Evolutionary conservation across 2,797 vertebrate genomes (phyloP), one percentile per base, ranked within the genome.

Genomic region (Spheniscus humboldti): DNA sequence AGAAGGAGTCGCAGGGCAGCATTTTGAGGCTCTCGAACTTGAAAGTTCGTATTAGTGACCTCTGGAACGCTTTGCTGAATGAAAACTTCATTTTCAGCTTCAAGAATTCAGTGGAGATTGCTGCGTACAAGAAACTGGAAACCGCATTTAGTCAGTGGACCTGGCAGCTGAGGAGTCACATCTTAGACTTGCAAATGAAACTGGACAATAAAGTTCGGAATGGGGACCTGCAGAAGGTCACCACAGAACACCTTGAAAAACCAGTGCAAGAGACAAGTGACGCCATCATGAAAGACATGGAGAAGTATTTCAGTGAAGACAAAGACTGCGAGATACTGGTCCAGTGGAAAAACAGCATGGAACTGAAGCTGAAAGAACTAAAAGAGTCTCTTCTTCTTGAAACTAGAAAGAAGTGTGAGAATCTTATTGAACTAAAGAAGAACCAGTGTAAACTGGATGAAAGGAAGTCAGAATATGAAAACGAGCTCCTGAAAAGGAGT

Each of bases 51-150:
- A 91, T 98, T 16, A 4, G 78, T 9, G 96, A 98, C 78, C 81
- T 98, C 50, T 98, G 98, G 98, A 97, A 96, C 0, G 98, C 98
- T 10, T 82, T 98, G 35, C 63, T 98, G 73, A 98, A 98, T 5
- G 98, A 98, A 79, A 97, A 98, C 39, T 98, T 98, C 87, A 92
- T 98, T 68, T 98, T 98, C 68, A 98, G 97, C 62, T 99, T 98
- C 81, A 98, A 96, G 96, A 98, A 98, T 55, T 97, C 98, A 0
- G 16, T 88, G 23, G 98, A 98, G 76, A 97, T 98, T 10, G 86
- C 97, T 31, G 81, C 56, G 0, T 98, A 98, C 94, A 98, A 96
- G 77, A 97, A 91, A 80, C 92, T 98, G 62, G 98, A 98, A 77
- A 90, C 23, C 0, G 47, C 90, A 7, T 98, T 97, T n/a, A 96